A percentile compares a stretch with the other conserved stretches of the same genome.
phyloP scores from a whole-genome alignment of 2,113 vertebrate species.

The Chauna torquata region DNA sequence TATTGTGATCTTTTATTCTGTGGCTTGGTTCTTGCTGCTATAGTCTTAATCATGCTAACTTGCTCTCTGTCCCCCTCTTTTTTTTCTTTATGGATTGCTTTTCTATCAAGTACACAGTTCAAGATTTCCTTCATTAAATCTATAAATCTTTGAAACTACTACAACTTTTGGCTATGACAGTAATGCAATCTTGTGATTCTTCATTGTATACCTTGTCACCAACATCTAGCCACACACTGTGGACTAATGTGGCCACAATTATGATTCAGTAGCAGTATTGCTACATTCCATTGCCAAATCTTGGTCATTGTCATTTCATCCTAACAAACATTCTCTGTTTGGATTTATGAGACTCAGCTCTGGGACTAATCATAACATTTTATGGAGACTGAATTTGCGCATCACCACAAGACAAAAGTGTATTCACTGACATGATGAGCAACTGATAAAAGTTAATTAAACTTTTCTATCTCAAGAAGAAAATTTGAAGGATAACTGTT shows the following conservation, averaged over 20 bases:
- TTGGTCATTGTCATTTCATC: not conserved
- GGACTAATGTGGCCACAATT: not conserved
- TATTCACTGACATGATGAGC: not conserved
- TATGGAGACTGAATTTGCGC: not conserved
- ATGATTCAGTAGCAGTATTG: not conserved
- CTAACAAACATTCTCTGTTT: not conserved
- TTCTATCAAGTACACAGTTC: not conserved
- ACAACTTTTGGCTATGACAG: not conserved
- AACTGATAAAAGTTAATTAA: not conserved
- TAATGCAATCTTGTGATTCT: not conserved
- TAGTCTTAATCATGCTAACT: not conserved
- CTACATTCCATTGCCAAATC: not conserved
- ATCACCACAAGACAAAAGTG: not conserved
- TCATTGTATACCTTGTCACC: not conserved
- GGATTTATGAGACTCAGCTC: not conserved
- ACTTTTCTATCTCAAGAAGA: not conserved
- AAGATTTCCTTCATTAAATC: not conserved
- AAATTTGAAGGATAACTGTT: not conserved
- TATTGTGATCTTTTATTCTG: not conserved
- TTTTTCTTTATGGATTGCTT: not conserved
- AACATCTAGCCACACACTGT: accelerated
- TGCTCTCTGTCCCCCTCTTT: not conserved
- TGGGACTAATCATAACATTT: not conserved
- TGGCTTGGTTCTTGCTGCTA: not conserved
- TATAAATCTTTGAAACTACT: not conserved